Evolutionary conservation across 2,888 invertebrate species (phyloP).

Genomic region (Oxyteleia sp.): DNA sequence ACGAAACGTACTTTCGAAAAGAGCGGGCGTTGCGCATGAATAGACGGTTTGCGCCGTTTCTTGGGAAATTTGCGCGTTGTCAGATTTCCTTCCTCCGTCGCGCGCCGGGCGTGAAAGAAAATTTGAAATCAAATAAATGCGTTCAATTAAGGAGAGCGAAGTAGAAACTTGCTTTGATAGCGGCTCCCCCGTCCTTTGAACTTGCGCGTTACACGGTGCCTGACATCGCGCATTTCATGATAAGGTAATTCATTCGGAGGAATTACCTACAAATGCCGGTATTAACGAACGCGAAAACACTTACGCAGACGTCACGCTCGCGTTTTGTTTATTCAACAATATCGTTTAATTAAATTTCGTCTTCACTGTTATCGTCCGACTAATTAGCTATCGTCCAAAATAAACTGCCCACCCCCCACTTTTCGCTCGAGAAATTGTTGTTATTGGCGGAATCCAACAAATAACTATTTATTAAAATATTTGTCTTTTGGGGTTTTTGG

Average conservation of each 20-base stretch:
- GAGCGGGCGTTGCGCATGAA: conserved; percentile 48
- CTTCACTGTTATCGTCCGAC: conserved; percentile 1
- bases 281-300: conserved; percentile 42
- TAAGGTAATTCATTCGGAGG: conserved; percentile 43
- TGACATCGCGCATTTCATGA: conserved; percentile 43
- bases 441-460: too few species aligned
- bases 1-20: conserved; percentile 42
- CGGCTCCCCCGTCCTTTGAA: conserved; percentile 30
- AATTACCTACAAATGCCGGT: conserved; percentile 34
- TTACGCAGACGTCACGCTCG: conserved; percentile 23
- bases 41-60: conserved; percentile 52
- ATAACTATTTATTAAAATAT: too few species aligned
- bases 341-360: conserved; percentile 4
- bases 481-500: too few species aligned
- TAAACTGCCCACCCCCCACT: too few species aligned
- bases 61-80: conserved; percentile 61
- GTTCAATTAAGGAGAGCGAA: conserved; percentile 69
- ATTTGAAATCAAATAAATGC: conserved; percentile 67
- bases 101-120: conserved; percentile 49
- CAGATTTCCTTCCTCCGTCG: conserved; percentile 52
- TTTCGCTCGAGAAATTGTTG: too few species aligned
- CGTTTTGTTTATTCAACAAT: conserved; percentile 27
- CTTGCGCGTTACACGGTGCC: conserved; percentile 16
- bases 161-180: conserved; percentile 44
- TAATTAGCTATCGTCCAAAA: neutral